Base-by-base conservation (phyloP, 2,888 invertebrate genomes). In the Chirona hameri region DNA sequence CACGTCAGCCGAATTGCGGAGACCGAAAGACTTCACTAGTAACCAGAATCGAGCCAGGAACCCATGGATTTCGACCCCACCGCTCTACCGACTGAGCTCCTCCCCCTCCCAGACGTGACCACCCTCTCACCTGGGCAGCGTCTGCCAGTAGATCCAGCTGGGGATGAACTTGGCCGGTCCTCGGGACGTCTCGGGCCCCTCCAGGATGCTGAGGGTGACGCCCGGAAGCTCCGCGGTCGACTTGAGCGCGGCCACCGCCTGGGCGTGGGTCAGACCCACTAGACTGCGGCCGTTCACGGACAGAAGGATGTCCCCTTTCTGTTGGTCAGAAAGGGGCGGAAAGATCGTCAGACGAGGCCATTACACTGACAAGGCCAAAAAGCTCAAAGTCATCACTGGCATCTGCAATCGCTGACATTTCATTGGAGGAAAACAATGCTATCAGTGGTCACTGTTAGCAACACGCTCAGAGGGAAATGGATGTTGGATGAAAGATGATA, bases 91-190 rank as follows among this genome's bases (percentile, higher is more conserved):
- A 5, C 39, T 39, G 39, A 39, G 39, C 39, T 39, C 2, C 39
- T 2, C 2, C 2, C 39, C 39, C 85, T n/a, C 87, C 86, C 52
- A 89, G 88, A 15, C 88, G 87, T 84, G 88, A 88, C 31, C 88
- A 86, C 60, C 87, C 86, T 84, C 89, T 88, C 85, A 86, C 88
- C 87, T 87, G 46, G 90, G 89, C 85, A 90, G 85, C 83, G 88
- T 87, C 82, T 89, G 88, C 89, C 89, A 90, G 86, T 88, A 90
- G 83, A 89, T 86, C 90, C 90, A 90, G 55, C 88, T 88, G 5
- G 90, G 90, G 24, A 87, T 87, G 85, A 90, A 90, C 86, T 89
- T 88, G 57, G 86, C 87, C 21, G 86, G 86, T 21, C 88, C 88
- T 55, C 86, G 86, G 52, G 86, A 86, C 10, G 88, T 89, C 85